Base-by-base conservation (phyloP, 2,797 vertebrate genomes). In the Silurus aristotelis region DNA sequence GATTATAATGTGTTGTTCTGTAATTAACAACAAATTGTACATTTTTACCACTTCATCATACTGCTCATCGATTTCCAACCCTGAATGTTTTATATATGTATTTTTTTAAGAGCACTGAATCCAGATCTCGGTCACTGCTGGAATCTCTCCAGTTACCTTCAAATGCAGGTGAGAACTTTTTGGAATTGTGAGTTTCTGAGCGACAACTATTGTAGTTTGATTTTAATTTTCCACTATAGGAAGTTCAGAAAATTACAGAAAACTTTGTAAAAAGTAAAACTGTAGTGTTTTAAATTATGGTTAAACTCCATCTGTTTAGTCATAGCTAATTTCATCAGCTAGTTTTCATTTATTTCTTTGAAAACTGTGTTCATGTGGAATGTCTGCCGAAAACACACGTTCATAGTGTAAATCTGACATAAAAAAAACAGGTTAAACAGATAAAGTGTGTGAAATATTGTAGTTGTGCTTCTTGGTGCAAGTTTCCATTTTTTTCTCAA, bases 121-220 rank as follows among this genome's bases (percentile, higher is more conserved):
- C 66, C 12, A 63, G 68, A 25, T 79, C 87, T 83, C 89, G 91
- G 9, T 60, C 76, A 55, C 72, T 95, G 84, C 93, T 95, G 68
- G 91, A 88, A 4, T 92, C 90, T 38, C 93, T 95, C 38, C 90
- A 88, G 87, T 92, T 95, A 91, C 94, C 94, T 88, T 89, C 87
- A 27, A 89, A 92, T 63, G 95, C 95, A 95, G 95, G 95, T 96
- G 91, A 48, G 91, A 43, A 22, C n/a, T 1, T n/a, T 64, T n/a
- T 67, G 14, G 2, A 56, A 9, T 56, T 12, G 2, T 60, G 25
- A 77, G 17, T 20, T 56, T 31, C 17, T 72, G 10, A 48, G 43
- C 13, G 27, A 68, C 0, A 2, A 6, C 27, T 15, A 19, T 17
- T 17, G 6, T 5, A 15, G 66, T 17, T 31, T 19, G 6, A 19